These are phyloP conservation scores for Melanophora roralis DNA, from an alignment of 2,888 invertebrate genomes.

Conservation along the genomic window DNA sequence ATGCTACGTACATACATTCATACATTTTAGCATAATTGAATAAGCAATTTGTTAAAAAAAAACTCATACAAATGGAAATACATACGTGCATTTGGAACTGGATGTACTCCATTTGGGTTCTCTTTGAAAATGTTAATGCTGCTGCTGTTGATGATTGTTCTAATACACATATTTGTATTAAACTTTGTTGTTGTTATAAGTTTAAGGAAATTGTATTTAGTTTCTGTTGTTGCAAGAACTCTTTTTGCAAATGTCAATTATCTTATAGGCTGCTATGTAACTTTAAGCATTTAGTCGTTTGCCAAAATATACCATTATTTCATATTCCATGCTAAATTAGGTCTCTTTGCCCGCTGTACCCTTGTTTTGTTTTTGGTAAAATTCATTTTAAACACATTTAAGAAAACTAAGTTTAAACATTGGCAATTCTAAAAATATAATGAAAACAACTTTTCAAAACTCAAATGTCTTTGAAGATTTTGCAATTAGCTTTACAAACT, in stretches of 20 bases:
- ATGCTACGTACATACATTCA: not conserved
- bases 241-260: constrained; percentile 60
- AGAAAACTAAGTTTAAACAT: too few species aligned
- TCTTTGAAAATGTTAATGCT: constrained; percentile 20
- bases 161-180: not conserved
- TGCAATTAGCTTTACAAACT: too few species aligned
- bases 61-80: not conserved
- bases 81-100: not conserved
- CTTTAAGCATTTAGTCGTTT: constrained; percentile 57
- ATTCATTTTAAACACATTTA: constrained; percentile 39
- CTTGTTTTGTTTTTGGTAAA: constrained; percentile 37
- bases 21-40: constrained; percentile 15
- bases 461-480: too few species aligned
- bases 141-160: constrained; percentile 34
- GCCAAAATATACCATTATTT: constrained; percentile 54
- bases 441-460: too few species aligned
- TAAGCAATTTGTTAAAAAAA: not conserved
- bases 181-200: constrained; percentile 9
- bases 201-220: not conserved
- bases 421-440: too few species aligned
- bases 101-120: not conserved
- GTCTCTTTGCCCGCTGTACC: not conserved
- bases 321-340: constrained; percentile 34
- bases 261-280: constrained; percentile 57
- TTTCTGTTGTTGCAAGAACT: constrained; percentile 28